Conservation (phyloP, 2,113 vertebrate species). For the Phoxinus phoxinus region DNA sequence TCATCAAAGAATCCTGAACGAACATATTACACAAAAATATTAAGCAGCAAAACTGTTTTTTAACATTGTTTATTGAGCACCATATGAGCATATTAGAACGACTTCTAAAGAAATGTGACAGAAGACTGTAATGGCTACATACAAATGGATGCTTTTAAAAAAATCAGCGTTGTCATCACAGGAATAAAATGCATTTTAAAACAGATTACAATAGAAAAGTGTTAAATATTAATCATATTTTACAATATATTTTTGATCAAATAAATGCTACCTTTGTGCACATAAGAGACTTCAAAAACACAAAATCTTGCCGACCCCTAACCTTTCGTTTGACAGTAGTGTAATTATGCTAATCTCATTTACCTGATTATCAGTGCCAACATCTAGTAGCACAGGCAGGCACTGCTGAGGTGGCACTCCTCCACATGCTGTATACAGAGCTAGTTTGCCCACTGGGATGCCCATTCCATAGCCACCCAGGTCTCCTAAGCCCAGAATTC, state of each 20-base stretch:
- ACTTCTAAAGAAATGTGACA: no score
- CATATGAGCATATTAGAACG: no score
- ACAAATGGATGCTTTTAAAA: no score
- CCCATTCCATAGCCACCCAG: constrained; percentile 96
- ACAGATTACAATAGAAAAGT: background rate
- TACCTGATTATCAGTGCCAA: constrained; percentile 96
- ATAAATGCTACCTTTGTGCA: background rate
- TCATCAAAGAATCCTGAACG: no score
- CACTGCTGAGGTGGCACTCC: constrained; percentile 91
- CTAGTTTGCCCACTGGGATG: constrained; percentile 95
- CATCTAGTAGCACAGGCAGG: constrained; percentile 95
- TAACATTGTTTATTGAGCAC: no score
- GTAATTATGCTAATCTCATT: background rate
- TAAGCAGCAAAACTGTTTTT: no score
- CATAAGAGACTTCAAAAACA: background rate
- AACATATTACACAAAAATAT: no score
- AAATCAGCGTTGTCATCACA: background rate
- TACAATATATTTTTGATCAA: background rate
- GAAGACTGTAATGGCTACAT: no score
- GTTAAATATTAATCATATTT: background rate
- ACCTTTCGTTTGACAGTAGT: background rate
- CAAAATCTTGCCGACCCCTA: background rate
- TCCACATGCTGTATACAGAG: constrained; percentile 95
- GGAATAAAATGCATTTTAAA: background rate
- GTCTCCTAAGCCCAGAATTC: constrained; percentile 94